Conservation (phyloP, 2,113 vertebrate genomes). For the Micronycteris hirsuta region DNA sequence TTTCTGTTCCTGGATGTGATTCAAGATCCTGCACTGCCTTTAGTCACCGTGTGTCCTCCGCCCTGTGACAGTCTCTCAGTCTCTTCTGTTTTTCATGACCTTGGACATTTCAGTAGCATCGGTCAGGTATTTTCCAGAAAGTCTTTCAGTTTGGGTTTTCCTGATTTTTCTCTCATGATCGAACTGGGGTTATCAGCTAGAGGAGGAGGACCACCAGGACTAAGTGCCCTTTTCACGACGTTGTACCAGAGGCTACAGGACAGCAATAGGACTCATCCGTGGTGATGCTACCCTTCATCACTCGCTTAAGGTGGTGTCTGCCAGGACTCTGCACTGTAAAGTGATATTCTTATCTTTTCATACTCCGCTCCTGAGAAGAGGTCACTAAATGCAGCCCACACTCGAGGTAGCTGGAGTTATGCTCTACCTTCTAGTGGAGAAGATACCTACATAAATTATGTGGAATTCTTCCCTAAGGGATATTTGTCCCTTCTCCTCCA, state of each 20-base stretch:
- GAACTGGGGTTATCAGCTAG: neutral
- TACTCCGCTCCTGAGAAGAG: neutral
- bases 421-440: neutral
- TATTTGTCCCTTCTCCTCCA: neutral
- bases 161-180: neutral
- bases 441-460: neutral
- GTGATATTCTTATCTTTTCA: neutral
- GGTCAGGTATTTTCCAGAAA: neutral
- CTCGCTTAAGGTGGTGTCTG: neutral
- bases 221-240: no score
- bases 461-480: neutral
- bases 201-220: neutral
- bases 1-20: neutral
- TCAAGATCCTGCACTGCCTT: neutral
- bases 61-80: neutral
- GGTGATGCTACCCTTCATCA: neutral
- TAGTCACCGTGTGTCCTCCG: neutral
- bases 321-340: neutral
- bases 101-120: neutral
- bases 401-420: neutral
- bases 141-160: neutral
- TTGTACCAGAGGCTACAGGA: neutral
- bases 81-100: neutral
- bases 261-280: neutral
- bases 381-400: neutral